These are phyloP conservation scores for Ctenomys sociabilis DNA, from an alignment of 2,113 vertebrate species.

Conservation along the genomic window DNA sequence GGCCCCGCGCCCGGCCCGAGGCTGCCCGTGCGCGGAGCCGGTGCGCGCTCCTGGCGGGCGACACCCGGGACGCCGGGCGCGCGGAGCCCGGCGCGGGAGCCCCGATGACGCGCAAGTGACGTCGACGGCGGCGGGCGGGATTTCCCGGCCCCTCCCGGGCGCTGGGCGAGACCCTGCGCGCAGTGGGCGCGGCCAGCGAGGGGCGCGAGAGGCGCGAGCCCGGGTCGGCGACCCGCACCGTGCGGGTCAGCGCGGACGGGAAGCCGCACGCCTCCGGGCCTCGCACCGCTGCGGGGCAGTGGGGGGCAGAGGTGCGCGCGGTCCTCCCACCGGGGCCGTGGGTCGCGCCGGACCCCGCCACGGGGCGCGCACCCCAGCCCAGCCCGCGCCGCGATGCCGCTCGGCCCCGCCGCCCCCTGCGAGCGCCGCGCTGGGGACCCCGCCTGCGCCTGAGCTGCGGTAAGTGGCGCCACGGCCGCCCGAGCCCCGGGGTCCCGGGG, in stretches of 20 bases:
- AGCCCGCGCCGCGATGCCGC: background rate
- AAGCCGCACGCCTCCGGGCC: background rate
- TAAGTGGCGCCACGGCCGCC: constrained; percentile 43
- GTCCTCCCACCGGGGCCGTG: background rate
- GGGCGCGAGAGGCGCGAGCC: background rate
- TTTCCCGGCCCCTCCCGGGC: constrained; percentile 73
- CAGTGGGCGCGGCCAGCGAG: constrained; percentile 51
- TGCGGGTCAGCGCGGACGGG: background rate
- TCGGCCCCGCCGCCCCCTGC: background rate
- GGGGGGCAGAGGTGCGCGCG: background rate
- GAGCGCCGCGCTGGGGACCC: constrained; percentile 25
- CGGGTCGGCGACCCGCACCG: background rate
- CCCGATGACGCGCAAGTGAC: constrained; percentile 79
- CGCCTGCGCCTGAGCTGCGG: constrained; percentile 69
- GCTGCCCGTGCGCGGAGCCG: background rate
- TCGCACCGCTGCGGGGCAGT: background rate
- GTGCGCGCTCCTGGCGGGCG: background rate
- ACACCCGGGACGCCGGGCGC: background rate
- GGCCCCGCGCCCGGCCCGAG: no score
- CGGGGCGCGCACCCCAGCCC: background rate
- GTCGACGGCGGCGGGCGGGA: constrained; percentile 72
- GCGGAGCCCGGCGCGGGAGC: constrained; percentile 67
- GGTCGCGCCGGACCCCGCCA: constrained; percentile 39
- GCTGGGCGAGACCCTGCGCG: constrained; percentile 49
- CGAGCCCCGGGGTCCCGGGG: background rate